Evolutionary conservation across 2,113 vertebrate genomes (phyloP), one percentile per base, ranked within the genome.

Genomic region (Puma concolor): DNA sequence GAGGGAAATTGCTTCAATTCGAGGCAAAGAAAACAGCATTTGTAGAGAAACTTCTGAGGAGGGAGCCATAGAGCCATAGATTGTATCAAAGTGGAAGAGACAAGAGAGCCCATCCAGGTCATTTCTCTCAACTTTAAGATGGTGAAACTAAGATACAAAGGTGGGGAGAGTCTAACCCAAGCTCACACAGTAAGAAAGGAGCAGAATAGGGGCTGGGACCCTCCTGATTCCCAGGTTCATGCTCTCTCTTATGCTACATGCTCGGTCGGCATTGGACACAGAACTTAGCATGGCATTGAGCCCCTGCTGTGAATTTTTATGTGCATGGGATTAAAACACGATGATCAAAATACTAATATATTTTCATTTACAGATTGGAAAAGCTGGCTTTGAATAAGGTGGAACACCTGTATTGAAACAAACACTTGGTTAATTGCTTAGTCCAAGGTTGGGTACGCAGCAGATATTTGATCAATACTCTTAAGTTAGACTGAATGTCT

Each of bases 371-470:
- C 11, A 77, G 27, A 54, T 83, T 44, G 50, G 48, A 88, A 91
- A 94, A 87, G 25, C 31, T 91, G 64, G 96, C 71, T 85, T 94
- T 91, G 91, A 95, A 84, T 67, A 67, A 95, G 44, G 60, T 54
- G 19, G 36, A 29, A 2, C 50, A 72, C 71, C 13, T 82, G 79
- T 63, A 14, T 66, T 95, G 94, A 95, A 95, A 69, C 38, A 94
- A 97, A 67, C 16, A 29, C 38, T 92, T 86, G 36, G 67, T 86
- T 91, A 88, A 94, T 88, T 95, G 79, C n/a, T 69, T 74, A 93
- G 21, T 79, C 81, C 76, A 94, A 82, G 80, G 80, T 44, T 98
- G 36, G 44, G 50, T 69, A 92, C 4, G 44, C 72, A 94, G 38
- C 21, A 91, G 41, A 41, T 95, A 88, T 94, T 88, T 86, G 63